Evolutionary conservation across 2,888 invertebrate genomes (phyloP).

Genomic region (Serrognathus titanus): DNA sequence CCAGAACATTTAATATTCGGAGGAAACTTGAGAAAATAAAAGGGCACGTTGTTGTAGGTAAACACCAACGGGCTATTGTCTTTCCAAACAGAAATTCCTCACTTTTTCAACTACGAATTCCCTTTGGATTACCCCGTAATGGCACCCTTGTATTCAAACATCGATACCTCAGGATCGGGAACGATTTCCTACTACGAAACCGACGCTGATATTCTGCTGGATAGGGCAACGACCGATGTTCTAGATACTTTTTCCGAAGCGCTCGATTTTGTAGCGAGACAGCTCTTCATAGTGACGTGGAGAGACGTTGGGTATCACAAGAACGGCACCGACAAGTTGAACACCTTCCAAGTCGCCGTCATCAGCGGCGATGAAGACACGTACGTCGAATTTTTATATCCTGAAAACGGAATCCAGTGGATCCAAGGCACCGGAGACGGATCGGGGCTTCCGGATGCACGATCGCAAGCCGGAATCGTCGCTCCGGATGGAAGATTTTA

Average conservation of each 20-base stretch:
- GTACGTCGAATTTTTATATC: constrained; percentile 84
- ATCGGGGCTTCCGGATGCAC: constrained; percentile 80
- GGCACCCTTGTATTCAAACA: constrained; percentile 87
- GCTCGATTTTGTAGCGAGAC: constrained; percentile 68
- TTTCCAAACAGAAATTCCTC: constrained; percentile 82
- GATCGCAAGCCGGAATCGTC: constrained; percentile 91
- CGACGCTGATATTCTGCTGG: constrained; percentile 56
- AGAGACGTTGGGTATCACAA: constrained; percentile 77
- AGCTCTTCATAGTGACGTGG: constrained; percentile 89
- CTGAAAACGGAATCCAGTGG: constrained; percentile 89
- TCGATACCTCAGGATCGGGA: constrained; percentile 76
- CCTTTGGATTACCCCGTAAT: constrained; percentile 86
- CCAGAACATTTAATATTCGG: not conserved
- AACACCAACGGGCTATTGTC: constrained; percentile 88
- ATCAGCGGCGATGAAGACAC: constrained; percentile 74
- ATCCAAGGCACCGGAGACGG: constrained; percentile 74
- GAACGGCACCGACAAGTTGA: constrained; percentile 65
- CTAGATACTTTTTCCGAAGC: constrained; percentile 71
- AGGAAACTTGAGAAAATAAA: not conserved
- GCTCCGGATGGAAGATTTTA: constrained; percentile 76
- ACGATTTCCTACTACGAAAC: constrained; percentile 72
- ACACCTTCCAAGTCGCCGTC: constrained; percentile 82
- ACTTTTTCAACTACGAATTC: constrained; percentile 84
- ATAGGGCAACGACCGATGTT: constrained; percentile 68
- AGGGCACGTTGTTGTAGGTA: constrained; percentile 61